These are phyloP conservation scores for Alloscopus bannaensis DNA, from an alignment of 2,888 invertebrate species.

Conservation along the genomic window DNA sequence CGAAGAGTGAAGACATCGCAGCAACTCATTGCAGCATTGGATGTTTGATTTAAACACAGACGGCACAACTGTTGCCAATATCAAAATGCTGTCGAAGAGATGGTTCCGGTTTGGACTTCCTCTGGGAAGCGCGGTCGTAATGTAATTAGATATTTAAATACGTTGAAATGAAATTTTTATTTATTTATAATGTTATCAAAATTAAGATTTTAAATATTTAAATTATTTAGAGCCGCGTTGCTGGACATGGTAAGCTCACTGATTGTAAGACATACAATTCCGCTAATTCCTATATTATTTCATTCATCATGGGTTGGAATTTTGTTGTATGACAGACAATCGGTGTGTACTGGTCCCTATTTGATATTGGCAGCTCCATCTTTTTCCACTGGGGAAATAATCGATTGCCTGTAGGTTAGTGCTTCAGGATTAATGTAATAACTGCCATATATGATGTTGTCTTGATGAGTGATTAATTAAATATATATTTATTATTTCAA, in stretches of 20 bases:
- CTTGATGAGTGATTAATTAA: constrained; percentile 6
- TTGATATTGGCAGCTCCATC: constrained; percentile 51
- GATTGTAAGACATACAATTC: too few species aligned
- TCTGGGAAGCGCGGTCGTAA: constrained; percentile 59
- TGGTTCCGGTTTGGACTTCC: constrained; percentile 68
- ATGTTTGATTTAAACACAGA: too few species aligned
- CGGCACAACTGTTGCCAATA: too few species aligned
- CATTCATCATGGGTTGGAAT: too few species aligned
- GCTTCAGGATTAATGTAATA: constrained; percentile 1
- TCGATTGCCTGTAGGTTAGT: constrained; percentile 32
- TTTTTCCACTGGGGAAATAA: constrained; percentile 53
- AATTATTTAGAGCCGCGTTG: too few species aligned
- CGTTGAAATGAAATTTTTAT: too few species aligned
- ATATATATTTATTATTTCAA: background rate
- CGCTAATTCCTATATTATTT: too few species aligned
- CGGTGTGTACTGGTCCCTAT: constrained; percentile 56
- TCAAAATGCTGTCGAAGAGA: constrained; percentile 54
- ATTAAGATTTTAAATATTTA: too few species aligned
- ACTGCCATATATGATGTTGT: background rate
- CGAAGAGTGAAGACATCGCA: too few species aligned
- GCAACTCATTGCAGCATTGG: too few species aligned
- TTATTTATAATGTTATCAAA: too few species aligned
- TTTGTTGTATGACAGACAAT: constrained; percentile 48
- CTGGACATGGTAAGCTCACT: constrained; percentile 53
- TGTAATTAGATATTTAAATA: too few species aligned